Base-by-base conservation (phyloP, 2,888 invertebrate species). In the Amphipyra tragopoginis region DNA sequence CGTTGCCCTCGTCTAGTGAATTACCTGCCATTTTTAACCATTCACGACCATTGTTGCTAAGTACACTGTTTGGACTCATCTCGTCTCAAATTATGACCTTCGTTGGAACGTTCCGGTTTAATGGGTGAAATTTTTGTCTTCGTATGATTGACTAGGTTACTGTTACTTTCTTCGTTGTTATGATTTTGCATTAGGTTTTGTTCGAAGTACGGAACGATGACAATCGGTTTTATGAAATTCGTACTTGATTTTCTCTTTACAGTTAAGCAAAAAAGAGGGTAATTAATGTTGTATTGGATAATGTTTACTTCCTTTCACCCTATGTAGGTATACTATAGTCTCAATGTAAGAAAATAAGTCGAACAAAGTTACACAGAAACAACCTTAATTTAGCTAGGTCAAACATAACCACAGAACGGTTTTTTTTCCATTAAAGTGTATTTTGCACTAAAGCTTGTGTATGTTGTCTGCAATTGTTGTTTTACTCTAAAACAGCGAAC, bases 61-160 rank as follows among this genome's bases (percentile, higher is more conserved):
- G 67, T 71, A 63, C 65, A 51, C 53, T 65, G 60, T 75, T 79
- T 79, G 81, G 81, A 84, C 80, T 87, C 88, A 88, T 91, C 89
- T 84, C 82, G 76, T 77, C 78, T 84, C 70, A 89, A 90, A 89
- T 91, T 87, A 90, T 86, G 87, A 89, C 77, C 81, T 78, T 76
- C 70, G 64, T 63, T 54, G 50, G 53, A 55, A 15, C 53, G 61
- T 66, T 77, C 70, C 69, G 60, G 72, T 72, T 73, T 84, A 83
- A 84, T 83, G 76, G 80, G 85, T 81, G 85, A 85, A 85, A 85
- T 79, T 84, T 68, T 47, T 70, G 49, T 57, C 62, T 58, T 67
- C 63, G 49, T 68, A 77, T 83, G 80, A 82, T 85, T 84, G 79
- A 81, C 78, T 81, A 75, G 70, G 80, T 82, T 75, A 80, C 83